Conservation (phyloP, 2,888 invertebrate genomes). For the Globia sparganii region DNA sequence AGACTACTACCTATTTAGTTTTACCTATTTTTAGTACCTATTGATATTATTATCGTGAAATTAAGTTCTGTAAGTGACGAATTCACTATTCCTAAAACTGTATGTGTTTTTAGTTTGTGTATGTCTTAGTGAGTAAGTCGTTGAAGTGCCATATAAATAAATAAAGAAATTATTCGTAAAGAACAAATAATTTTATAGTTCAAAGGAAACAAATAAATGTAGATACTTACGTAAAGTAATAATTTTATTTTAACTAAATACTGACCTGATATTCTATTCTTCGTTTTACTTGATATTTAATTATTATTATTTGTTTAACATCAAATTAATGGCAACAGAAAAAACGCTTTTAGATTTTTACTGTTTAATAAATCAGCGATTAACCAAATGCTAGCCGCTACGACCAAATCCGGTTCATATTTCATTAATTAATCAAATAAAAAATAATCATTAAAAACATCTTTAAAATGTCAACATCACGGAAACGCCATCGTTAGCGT, state of each 20-base stretch:
- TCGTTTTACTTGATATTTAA: constrained; percentile 2
- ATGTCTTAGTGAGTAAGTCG: too few relatives aligned
- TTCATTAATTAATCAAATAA: neutral
- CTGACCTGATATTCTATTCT: neutral
- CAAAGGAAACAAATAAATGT: neutral
- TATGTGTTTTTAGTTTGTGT: too few relatives aligned
- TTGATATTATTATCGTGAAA: neutral
- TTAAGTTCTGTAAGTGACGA: too few relatives aligned
- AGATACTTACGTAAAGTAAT: neutral
- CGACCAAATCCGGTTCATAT: constrained; percentile 13
- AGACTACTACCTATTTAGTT: neutral
- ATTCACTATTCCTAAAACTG: too few relatives aligned
- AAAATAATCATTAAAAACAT: constrained; percentile 3
- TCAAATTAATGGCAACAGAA: neutral
- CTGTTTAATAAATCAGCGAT: neutral
- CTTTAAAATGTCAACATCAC: neutral
- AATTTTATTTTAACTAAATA: neutral
- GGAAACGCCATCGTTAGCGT: constrained; percentile 1
- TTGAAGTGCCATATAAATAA: too few relatives aligned
- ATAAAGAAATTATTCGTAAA: too few relatives aligned
- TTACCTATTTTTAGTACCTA: neutral
- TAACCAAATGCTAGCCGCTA: neutral
- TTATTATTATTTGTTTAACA: constrained; percentile 1
- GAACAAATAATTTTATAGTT: neutral
- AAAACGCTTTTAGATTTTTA: neutral